Percentiles rank a stretch among this genome's conserved stretches.
These are phyloP conservation scores for Pardosa pseudoannulata DNA, from an alignment of 2,888 invertebrate species.

Conservation along the genomic window DNA sequence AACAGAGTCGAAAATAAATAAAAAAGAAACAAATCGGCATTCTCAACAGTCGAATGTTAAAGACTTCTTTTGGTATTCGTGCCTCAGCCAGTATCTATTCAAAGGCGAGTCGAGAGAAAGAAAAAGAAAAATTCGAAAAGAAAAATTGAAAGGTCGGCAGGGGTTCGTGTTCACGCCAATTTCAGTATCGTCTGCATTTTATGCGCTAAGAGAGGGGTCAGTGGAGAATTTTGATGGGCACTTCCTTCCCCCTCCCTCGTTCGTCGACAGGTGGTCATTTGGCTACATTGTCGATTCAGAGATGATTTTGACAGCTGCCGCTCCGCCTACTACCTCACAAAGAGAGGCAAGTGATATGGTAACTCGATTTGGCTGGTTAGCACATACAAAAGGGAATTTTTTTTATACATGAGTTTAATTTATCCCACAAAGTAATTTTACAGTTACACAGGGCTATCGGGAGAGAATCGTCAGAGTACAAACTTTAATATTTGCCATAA, in stretches of 20 bases:
- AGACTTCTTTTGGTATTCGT: neutral
- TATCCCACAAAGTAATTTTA: no score
- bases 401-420: no score
- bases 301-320: slow-evolving; percentile 34
- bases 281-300: slow-evolving; percentile 32
- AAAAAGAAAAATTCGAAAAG: neutral
- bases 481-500: no score
- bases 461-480: no score
- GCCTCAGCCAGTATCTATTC: neutral
- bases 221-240: slow-evolving; percentile 25
- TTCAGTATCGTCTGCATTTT: slow-evolving; percentile 31
- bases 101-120: neutral
- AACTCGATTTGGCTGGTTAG: neutral
- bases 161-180: slow-evolving; percentile 52
- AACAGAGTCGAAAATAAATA: neutral
- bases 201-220: neutral
- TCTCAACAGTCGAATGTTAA: neutral
- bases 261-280: slow-evolving; percentile 68
- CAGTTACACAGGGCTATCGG: no score
- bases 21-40: no score
- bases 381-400: neutral
- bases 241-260: slow-evolving; percentile 24
- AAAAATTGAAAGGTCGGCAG: neutral
- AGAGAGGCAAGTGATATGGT: neutral
- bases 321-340: slow-evolving; percentile 41